Evolutionary conservation across 2,797 vertebrate genomes (phyloP).

Genomic region (Sebastes glaucus): DNA sequence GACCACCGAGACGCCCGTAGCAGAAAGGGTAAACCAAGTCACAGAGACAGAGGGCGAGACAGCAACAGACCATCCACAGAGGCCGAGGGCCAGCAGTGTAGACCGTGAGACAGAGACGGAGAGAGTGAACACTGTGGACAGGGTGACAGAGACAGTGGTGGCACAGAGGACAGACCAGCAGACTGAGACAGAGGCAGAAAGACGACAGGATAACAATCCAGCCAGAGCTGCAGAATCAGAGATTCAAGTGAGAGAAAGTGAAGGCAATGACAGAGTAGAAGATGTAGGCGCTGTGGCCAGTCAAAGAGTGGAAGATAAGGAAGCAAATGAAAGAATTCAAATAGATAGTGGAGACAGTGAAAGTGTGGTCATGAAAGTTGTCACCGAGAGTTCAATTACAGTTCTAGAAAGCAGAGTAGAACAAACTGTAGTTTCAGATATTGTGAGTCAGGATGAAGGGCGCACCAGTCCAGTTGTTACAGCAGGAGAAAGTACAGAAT

Average conservation of each 20-base stretch:
- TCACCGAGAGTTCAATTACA: conserved; percentile 19
- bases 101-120: conserved; percentile 78
- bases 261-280: conserved; percentile 5
- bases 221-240: conserved; percentile 26
- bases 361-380: conserved; percentile 19
- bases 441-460: conserved; percentile 19
- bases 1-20: conserved; percentile 67
- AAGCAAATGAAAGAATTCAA: conserved; percentile 24
- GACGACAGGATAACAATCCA: conserved; percentile 57
- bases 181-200: conserved; percentile 70
- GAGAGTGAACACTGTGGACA: conserved; percentile 74
- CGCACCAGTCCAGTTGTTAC: neutral
- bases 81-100: conserved; percentile 73
- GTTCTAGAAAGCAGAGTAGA: conserved; percentile 29
- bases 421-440: conserved; percentile 33
- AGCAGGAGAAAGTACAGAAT: conserved; percentile 21
- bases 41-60: conserved; percentile 68
- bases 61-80: conserved; percentile 66
- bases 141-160: conserved; percentile 75
- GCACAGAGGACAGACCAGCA: conserved; percentile 73
- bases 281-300: conserved; percentile 8
- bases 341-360: conserved; percentile 17
- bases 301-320: conserved; percentile 30
- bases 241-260: conserved; percentile 34
- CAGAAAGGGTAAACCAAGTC: conserved; percentile 63